Evolutionary conservation across 2,113 vertebrate genomes (phyloP).

Genomic region (Cebus imitator): DNA sequence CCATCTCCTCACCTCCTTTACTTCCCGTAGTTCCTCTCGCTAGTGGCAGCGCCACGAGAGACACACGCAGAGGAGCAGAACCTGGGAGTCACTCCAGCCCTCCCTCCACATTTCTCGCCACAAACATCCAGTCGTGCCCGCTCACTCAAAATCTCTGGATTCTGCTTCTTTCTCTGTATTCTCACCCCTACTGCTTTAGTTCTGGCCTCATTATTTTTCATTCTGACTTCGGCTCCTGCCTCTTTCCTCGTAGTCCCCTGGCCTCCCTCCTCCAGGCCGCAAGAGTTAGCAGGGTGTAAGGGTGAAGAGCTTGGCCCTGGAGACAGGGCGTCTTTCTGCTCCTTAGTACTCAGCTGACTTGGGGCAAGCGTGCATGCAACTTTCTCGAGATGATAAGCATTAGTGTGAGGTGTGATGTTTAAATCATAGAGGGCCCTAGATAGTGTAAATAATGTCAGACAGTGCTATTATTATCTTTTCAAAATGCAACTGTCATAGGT

Average conservation of each 20-base stretch:
- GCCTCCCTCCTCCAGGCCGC: background rate
- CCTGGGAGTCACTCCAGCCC: too few species aligned
- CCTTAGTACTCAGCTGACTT: background rate
- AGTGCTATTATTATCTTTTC: background rate
- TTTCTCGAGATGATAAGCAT: conserved; percentile 1
- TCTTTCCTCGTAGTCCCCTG: too few species aligned
- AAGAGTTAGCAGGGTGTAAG: background rate
- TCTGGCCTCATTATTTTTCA: background rate
- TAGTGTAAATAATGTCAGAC: background rate
- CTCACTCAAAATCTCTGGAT: background rate
- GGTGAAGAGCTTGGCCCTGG: background rate
- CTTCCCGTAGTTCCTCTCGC: background rate
- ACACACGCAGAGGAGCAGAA: background rate
- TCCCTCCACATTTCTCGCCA: background rate
- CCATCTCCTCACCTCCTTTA: background rate
- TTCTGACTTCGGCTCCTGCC: background rate
- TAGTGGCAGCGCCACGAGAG: background rate
- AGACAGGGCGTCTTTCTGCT: background rate
- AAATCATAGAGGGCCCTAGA: background rate
- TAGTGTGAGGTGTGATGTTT: background rate
- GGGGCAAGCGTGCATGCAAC: background rate
- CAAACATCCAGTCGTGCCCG: background rate
- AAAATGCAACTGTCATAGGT: background rate
- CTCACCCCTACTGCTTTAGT: background rate
- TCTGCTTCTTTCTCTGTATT: background rate